Evolutionary conservation across 2,113 vertebrate species (phyloP).

Genomic region (Lophochroa leadbeateri): DNA sequence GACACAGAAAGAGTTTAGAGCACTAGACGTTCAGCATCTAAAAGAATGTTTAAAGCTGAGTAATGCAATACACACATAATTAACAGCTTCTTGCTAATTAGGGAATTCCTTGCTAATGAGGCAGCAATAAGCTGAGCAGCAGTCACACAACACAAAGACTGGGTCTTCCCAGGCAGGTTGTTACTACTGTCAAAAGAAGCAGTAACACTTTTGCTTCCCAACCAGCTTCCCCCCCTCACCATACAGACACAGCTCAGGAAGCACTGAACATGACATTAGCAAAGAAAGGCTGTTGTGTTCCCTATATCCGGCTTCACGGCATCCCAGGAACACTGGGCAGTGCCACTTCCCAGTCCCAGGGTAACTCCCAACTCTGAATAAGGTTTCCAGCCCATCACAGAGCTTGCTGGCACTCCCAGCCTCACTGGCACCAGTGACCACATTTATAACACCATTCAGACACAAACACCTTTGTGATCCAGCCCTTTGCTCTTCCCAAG

Average conservation of each 20-base stretch:
- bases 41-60: conserved; percentile 28
- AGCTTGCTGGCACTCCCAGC: fast-evolving
- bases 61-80: conserved; percentile 31
- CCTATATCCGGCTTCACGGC: not conserved
- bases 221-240: not conserved
- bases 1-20: not conserved
- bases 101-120: conserved; percentile 55
- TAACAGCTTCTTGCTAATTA: conserved; percentile 60
- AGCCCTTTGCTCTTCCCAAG: not conserved
- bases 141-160: not conserved
- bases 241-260: not conserved
- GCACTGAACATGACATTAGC: not conserved
- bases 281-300: not conserved
- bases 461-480: not conserved
- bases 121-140: conserved; percentile 44
- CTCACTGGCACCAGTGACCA: fast-evolving
- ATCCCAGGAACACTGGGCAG: not conserved
- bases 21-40: not conserved
- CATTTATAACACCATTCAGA: fast-evolving
- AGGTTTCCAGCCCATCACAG: fast-evolving
- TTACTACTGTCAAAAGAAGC: not conserved
- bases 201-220: not conserved
- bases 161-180: conserved; percentile 15
- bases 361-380: not conserved
- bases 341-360: not conserved